phyloP scores from a whole-genome alignment of 2,797 vertebrate genomes.

The Dryobates pubescens region DNA sequence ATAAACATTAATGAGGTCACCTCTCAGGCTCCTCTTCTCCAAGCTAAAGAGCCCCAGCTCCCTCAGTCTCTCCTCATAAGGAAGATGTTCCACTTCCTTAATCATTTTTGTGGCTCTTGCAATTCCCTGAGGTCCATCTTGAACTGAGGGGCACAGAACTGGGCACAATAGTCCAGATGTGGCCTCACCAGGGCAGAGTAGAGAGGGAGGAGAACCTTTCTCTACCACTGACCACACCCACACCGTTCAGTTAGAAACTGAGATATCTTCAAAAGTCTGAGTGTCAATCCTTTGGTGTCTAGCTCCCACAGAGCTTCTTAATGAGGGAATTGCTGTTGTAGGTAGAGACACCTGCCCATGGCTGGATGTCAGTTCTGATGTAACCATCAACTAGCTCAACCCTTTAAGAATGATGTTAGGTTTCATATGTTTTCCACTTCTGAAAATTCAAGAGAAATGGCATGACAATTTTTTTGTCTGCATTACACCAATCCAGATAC shows the following conservation, averaged over 20 bases:
- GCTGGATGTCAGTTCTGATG: neutral
- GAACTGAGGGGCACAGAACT: too few relatives aligned
- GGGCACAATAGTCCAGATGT: too few relatives aligned
- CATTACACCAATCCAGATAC: neutral
- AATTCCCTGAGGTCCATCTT: too few relatives aligned
- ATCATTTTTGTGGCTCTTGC: too few relatives aligned
- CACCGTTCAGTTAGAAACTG: neutral
- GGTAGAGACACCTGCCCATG: neutral
- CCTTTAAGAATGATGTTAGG: neutral
- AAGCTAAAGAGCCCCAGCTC: too few relatives aligned
- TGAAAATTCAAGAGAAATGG: neutral
- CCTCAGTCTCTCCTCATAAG: too few relatives aligned
- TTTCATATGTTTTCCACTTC: neutral
- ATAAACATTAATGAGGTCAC: too few relatives aligned
- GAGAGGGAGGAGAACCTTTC: too few relatives aligned
- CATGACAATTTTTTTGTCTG: neutral
- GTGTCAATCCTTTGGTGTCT: neutral
- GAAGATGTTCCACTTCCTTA: too few relatives aligned
- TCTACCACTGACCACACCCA: too few relatives aligned
- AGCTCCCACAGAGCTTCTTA: neutral
- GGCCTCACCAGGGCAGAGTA: too few relatives aligned
- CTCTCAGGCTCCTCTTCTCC: too few relatives aligned
- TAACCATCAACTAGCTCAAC: neutral
- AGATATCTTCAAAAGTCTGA: neutral
- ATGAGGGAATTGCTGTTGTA: neutral